A percentile compares a stretch with the other conserved stretches of the same genome.
These are phyloP conservation scores for Patiria miniata DNA, from an alignment of 35 echinoderm and acorn worm species.

Conservation along the genomic window DNA sequence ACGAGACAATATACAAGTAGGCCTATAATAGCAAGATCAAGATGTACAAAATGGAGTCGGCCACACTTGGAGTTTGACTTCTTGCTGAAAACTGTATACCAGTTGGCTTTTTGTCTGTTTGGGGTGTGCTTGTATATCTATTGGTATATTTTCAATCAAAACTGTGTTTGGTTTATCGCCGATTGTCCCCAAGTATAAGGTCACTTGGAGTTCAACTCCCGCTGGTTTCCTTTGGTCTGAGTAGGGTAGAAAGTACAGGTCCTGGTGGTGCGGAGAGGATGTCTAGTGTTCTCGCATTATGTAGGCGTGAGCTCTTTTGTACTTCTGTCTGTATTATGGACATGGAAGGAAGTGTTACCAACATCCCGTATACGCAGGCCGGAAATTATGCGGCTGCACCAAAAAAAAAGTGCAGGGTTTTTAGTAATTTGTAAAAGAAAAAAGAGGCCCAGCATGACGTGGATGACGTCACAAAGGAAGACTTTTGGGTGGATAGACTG, in stretches of 20 bases:
- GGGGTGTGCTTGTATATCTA: background rate
- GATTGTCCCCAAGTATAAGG: background rate
- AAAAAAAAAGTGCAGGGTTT: background rate
- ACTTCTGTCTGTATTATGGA: background rate
- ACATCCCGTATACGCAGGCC: background rate
- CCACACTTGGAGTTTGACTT: too few relatives aligned
- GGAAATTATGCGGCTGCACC: background rate
- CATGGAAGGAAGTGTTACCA: background rate
- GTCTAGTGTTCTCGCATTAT: background rate
- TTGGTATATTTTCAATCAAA: background rate
- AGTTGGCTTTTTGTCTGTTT: background rate
- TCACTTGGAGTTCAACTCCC: background rate
- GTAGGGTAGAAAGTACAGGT: background rate
- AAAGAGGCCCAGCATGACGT: background rate
- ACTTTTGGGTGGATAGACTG: background rate
- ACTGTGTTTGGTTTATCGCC: background rate
- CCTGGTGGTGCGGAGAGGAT: background rate
- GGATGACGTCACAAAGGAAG: background rate
- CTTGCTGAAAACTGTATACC: too few relatives aligned
- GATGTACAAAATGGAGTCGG: too few relatives aligned
- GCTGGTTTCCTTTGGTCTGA: background rate
- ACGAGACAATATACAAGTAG: too few relatives aligned
- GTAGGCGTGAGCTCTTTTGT: constrained; percentile 18
- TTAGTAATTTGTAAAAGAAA: background rate
- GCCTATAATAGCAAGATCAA: too few relatives aligned